Evolutionary conservation across 1,140 invertebrate genomes (phyloP), one percentile per base, ranked within the genome.

Genomic region (Tetramorium parvispinum): DNA sequence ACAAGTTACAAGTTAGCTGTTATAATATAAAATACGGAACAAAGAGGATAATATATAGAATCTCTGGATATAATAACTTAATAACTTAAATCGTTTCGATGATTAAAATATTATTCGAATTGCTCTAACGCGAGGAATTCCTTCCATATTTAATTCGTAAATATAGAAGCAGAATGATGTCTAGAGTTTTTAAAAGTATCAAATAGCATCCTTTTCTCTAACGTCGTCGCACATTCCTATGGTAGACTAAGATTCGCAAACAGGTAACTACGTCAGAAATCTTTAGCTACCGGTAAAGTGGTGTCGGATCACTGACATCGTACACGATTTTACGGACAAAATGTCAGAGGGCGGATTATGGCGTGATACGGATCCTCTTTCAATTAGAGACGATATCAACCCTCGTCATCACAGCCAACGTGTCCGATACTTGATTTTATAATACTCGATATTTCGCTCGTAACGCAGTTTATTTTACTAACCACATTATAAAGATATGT

Each of bases 381-480:
- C 77, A 81, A 81, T 81, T 81, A 81, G 46, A 68, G n/a, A 68
- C 27, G 63, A 81, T 46, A 68, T 53, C 77, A 16, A 70, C 16
- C 24, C 32, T 66, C 27, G 59, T 40, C 27, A 49, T 53, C 2
- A 8, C n/a, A 4, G 13, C 16, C n/a, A 27, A 18, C 11, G 46
- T 66, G 43, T 53, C 21, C 49, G 8, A 66, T 66, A 53, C 11
- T 66, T 66, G 18, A 53, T 81, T 68, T 68, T 53, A 68, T 32
- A 81, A 70, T 81, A 21, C 51, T n/a, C 6, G 24, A 65, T 46
- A 65, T 59, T 43, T 43, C 10, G 18, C 27, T 32, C 10, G 71
- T 6, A 8, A 66, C 24, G 10, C 37, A 24, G 3, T 63, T 59
- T 27, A 61, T 61, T 76, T 57, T 43, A 43, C n/a, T 59, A n/a